These are phyloP conservation scores for Chionomys nivalis DNA, from an alignment of 2,113 vertebrate species.

Conservation along the genomic window DNA sequence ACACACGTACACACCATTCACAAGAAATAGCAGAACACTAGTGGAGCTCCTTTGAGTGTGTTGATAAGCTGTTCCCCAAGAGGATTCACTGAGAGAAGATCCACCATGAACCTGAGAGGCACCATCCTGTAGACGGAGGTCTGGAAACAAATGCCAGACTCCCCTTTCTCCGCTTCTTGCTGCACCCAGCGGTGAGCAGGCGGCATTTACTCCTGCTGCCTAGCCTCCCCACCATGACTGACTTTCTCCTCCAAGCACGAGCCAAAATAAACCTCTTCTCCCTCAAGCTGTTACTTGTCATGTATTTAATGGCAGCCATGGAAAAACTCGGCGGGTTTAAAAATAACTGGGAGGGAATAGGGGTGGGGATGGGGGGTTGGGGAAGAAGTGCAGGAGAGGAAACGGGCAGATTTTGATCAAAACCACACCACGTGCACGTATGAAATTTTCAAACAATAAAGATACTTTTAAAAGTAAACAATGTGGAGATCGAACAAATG, in stretches of 20 bases:
- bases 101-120: not conserved
- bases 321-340: not conserved
- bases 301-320: not conserved
- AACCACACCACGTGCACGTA: not conserved
- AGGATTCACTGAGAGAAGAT: not conserved
- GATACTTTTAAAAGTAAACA: not conserved
- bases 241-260: not conserved
- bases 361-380: not conserved
- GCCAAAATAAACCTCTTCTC: not conserved
- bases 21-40: not conserved
- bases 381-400: not conserved
- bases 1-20: not conserved
- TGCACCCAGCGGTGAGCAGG: not conserved
- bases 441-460: not conserved
- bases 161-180: not conserved
- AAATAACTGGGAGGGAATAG: not conserved
- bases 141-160: too few species aligned
- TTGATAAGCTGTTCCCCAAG: not conserved
- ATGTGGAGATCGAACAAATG: not conserved
- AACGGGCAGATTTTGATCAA: not conserved
- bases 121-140: not conserved
- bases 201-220: not conserved
- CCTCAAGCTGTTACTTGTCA: not conserved
- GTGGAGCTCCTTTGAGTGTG: not conserved
- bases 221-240: not conserved